Base-by-base conservation (phyloP, 2,888 invertebrate species). In the Apamea monoglypha region DNA sequence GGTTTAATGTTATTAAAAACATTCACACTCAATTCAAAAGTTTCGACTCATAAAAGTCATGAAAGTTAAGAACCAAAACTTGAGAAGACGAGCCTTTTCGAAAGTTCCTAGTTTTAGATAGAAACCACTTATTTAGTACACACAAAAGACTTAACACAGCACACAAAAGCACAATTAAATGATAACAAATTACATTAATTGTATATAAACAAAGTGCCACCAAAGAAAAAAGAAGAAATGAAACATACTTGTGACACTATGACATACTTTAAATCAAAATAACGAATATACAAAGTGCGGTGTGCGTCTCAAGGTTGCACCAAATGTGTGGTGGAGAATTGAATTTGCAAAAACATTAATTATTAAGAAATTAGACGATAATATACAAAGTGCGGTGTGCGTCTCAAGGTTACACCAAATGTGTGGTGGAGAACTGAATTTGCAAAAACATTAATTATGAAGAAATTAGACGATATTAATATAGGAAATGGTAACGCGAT, bases 401-500 rank as follows among this genome's bases (percentile, higher is more conserved):
- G 21, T 21, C 21, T 53, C 21, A 53, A 53, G 21, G 53, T 53
- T 53, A 8, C 50, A 25, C 56, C 56, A 56, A 56, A n/a, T 56
- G 12, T 25, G 25, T 7, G 5, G 10, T 53, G 32, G 10, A 47
- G 29, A 18, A 71, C 61, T 69, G 78, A 74, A 75, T 76, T 88
- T 71, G 59, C 78, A 14, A 84, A 75, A 59, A 76, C 29, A 71
- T 71, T 71, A 53, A 59, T 50, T 66, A 53, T 64, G 59, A 47
- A 71, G 72, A 82, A 67, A 77, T 83, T 77, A 87, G 84, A 87
- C 61, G 89, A 88, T 88, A 86, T 86, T 78, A 47, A 29, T 69
- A 80, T 88, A 91, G 91, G 90, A 91, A 91, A 84, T 71, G 72
- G 84, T 87, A 88, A 74, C 81, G 83, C 68, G 86, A 86, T 87